Percentiles rank a stretch among this genome's conserved stretches.
These are phyloP conservation scores for Paramisgurnus dabryanus DNA, from an alignment of 2,113 vertebrate species.

Conservation along the genomic window DNA sequence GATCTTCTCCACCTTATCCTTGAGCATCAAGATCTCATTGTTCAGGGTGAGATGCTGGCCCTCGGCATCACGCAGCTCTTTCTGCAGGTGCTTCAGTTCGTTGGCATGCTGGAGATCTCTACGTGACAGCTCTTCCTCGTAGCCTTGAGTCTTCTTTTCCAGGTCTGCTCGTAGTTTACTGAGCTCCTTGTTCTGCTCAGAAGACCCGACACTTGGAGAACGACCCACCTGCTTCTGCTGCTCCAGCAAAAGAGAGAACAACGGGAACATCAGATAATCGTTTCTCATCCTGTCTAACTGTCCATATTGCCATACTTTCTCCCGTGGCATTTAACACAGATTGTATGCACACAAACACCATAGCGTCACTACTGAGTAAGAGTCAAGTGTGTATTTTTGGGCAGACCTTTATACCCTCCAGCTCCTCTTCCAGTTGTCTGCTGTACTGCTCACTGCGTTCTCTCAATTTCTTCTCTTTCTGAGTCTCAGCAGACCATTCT, in stretches of 20 bases:
- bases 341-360: too few species aligned
- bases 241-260: neutral
- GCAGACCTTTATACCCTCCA: slow-evolving; percentile 89
- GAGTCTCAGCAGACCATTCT: slow-evolving; percentile 84
- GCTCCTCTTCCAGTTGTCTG: slow-evolving; percentile 91
- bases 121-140: slow-evolving; percentile 90
- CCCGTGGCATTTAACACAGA: too few species aligned
- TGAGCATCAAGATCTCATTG: slow-evolving; percentile 94
- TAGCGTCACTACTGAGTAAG: too few species aligned
- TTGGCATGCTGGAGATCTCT: slow-evolving; percentile 84
- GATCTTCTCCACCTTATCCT: slow-evolving; percentile 96
- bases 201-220: slow-evolving; percentile 77
- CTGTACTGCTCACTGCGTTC: slow-evolving; percentile 93
- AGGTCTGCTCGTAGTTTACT: slow-evolving; percentile 87
- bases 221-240: slow-evolving; percentile 91
- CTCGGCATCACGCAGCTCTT: slow-evolving; percentile 91
- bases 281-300: neutral
- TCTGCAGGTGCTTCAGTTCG: slow-evolving; percentile 90
- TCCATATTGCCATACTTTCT: too few species aligned
- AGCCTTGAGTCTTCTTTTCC: slow-evolving; percentile 90
- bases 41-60: slow-evolving; percentile 91
- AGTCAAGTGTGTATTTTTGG: neutral
- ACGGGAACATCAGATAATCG: neutral
- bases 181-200: slow-evolving; percentile 90
- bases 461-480: slow-evolving; percentile 93